Evolutionary conservation across 2,113 vertebrate species (phyloP), one percentile per base, ranked within the genome.

Genomic region (Xyliphius kryptos): DNA sequence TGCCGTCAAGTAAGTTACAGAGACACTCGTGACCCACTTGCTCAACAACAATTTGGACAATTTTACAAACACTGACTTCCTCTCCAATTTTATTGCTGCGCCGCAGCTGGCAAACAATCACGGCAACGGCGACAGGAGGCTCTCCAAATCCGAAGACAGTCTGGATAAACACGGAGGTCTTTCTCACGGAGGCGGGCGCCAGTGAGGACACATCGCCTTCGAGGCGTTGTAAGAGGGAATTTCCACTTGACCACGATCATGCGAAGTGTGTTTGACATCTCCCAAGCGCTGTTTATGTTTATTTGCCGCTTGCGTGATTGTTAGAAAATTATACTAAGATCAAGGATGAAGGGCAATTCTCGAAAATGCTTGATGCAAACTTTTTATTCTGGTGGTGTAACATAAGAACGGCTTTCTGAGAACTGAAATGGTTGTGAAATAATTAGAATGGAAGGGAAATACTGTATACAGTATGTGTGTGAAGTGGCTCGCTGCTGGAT

Each of bases 51-150:
- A 63, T 78, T 81, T 75, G 82, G 81, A 82, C 75, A 73, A 82
- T 77, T 79, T 73, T 78, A 80, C 79, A 82, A 75, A 81, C 70
- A 85, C 82, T 63, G 79, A 61, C 57, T 83, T 80, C 80, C 79
- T 80, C 76, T 88, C 80, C 81, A 83, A 85, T 82, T 87, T 86
- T 84, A 81, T 86, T 86, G 83, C 80, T 76, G 82, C 74, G 75
- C 71, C 79, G 82, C 79, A 84, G 80, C 81, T 87, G 81, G 82
- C 77, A 71, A 74, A 67, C 56, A 63, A 69, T 58, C 55, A 60
- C 12, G 21, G 56, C 52, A 57, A 61, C 32, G 51, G 61, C 53
- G 64, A 63, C 61, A 59, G 49, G 49, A 58, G 60, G 50, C 47
- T 19, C 52, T 57, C 53, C 15, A 55, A 50, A 46, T 16, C 21